Percentiles rank a stretch among this genome's conserved stretches.
phyloP scores from a whole-genome alignment of 2,113 vertebrate species.

The Pseudorectes ferrugineus region DNA sequence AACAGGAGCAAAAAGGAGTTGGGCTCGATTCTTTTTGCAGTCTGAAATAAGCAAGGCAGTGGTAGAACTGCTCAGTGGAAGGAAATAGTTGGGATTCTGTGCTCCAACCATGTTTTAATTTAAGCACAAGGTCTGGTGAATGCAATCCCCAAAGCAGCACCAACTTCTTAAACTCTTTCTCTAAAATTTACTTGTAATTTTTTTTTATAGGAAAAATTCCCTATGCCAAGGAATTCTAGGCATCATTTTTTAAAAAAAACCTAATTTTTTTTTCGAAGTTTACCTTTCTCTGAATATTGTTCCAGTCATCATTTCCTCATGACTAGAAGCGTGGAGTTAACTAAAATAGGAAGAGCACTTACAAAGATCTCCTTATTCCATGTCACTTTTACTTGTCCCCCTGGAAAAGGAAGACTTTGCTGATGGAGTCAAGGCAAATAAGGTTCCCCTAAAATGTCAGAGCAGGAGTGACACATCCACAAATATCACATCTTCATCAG shows the following conservation, averaged over 20 bases:
- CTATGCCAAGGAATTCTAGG: background rate
- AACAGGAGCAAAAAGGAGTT: background rate
- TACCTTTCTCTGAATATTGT: background rate
- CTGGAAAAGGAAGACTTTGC: background rate
- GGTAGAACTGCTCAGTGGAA: background rate
- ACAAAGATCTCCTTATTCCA: background rate
- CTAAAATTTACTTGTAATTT: background rate
- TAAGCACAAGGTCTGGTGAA: background rate
- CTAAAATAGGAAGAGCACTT: background rate
- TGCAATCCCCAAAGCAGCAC: background rate
- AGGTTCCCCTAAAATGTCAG: background rate
- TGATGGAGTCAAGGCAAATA: background rate
- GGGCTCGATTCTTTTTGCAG: background rate
- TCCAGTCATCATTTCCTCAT: background rate
- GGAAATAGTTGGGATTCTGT: background rate
- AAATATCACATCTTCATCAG: background rate
- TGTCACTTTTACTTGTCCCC: background rate
- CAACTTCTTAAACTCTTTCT: background rate
- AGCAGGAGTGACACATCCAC: background rate
- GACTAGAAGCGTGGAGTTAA: background rate
- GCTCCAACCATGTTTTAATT: background rate
- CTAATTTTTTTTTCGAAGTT: fast-evolving
- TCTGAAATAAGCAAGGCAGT: background rate
- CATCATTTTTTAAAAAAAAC: background rate
- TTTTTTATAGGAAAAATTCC: background rate